Evolutionary conservation across 2,888 invertebrate genomes (phyloP).

Genomic region (Sphaeridia pumilis): DNA sequence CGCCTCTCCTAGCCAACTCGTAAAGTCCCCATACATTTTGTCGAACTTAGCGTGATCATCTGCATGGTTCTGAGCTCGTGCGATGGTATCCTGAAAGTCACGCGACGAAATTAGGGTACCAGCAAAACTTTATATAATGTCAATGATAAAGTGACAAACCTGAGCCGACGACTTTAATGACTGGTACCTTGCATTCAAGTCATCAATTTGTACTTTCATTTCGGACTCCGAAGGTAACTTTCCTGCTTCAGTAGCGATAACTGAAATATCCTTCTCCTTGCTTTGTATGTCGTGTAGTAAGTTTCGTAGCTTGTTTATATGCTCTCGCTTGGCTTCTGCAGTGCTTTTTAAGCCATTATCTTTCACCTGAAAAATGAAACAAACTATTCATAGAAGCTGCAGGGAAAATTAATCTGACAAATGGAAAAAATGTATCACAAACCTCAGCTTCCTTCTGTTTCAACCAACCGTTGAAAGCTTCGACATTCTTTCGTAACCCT

Average conservation of each 20-base stretch:
- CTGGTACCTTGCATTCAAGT: constrained; percentile 68
- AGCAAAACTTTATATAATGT: too few species aligned
- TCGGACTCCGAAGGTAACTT: constrained; percentile 51
- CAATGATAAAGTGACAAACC: too few species aligned
- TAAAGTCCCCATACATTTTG: constrained; percentile 57
- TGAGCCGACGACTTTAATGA: constrained; percentile 66
- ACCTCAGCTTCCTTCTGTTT: constrained; percentile 59
- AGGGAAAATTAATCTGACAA: background rate
- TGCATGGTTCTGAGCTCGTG: constrained; percentile 69
- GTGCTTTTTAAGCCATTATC: constrained; percentile 80
- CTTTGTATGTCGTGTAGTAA: constrained; percentile 58
- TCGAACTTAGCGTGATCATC: constrained; percentile 75
- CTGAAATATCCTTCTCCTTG: constrained; percentile 40
- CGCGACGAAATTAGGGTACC: background rate
- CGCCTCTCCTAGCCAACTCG: constrained; percentile 61
- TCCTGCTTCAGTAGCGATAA: constrained; percentile 3
- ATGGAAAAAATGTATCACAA: background rate
- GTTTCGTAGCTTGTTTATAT: constrained; percentile 61
- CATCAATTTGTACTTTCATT: constrained; percentile 59
- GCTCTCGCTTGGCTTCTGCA: constrained; percentile 65
- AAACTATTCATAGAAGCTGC: background rate
- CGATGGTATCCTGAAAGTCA: constrained; percentile 59
- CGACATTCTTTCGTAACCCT: constrained; percentile 64
- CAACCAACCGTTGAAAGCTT: constrained; percentile 70
- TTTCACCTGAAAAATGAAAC: constrained; percentile 50